phyloP scores from a whole-genome alignment of 1,140 invertebrate species.

The Venturia canescens region DNA sequence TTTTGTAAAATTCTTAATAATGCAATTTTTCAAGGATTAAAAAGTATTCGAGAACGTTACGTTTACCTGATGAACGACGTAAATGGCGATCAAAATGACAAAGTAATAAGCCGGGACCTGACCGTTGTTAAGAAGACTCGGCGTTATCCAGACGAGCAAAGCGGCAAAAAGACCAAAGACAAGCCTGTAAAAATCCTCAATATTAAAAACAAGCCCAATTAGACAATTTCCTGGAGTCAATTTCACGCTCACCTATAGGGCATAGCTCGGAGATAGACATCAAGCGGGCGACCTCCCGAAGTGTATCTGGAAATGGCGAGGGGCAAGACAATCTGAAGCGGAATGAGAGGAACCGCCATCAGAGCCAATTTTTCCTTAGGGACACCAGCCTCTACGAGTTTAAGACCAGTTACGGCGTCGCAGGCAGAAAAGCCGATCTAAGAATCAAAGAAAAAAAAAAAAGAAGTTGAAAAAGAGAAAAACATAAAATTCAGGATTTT shows the following conservation, averaged over 20 bases:
- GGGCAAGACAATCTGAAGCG: constrained; percentile 96
- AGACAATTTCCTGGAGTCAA: constrained; percentile 33
- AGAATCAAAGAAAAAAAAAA: constrained; percentile 49
- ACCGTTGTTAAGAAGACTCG: constrained; percentile 81
- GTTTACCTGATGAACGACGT: constrained; percentile 92
- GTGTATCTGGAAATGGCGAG: constrained; percentile 92
- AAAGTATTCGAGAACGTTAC: too few relatives aligned
- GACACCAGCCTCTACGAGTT: constrained; percentile 96
- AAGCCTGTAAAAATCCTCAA: constrained; percentile 79
- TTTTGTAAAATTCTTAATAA: too few relatives aligned
- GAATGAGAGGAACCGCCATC: constrained; percentile 93
- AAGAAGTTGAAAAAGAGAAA: neutral
- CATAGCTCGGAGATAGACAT: constrained; percentile 92
- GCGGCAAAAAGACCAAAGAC: constrained; percentile 91
- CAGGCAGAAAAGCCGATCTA: constrained; percentile 97
- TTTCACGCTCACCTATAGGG: constrained; percentile 83
- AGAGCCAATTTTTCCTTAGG: constrained; percentile 96
- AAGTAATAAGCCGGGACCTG: constrained; percentile 90
- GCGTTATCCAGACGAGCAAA: constrained; percentile 90
- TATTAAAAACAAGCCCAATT: neutral
- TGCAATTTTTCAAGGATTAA: too few relatives aligned
- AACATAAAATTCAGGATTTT: neutral
- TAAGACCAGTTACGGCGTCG: constrained; percentile 95
- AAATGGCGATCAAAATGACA: constrained; percentile 85
- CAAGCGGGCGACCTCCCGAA: constrained; percentile 90